These are phyloP conservation scores for Drosophila ezoana DNA, from an alignment of 2,888 invertebrate species.

Conservation along the genomic window DNA sequence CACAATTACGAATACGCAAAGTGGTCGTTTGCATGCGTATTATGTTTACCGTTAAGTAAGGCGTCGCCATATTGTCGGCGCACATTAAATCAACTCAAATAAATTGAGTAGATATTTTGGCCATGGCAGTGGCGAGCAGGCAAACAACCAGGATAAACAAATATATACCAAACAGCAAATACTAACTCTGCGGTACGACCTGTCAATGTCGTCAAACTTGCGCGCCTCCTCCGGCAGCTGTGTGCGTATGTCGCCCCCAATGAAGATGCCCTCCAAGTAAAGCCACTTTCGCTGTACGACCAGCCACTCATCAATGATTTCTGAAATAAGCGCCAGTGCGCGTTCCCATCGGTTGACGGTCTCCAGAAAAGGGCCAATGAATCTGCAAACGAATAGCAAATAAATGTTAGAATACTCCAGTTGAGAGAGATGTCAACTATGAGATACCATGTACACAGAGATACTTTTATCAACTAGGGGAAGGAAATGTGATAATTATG, in stretches of 20 bases:
- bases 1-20: slow-evolving; percentile 74
- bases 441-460: too few relatives aligned
- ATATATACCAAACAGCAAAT: slow-evolving; percentile 21
- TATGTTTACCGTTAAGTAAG: slow-evolving; percentile 81
- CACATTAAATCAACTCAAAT: slow-evolving; percentile 77
- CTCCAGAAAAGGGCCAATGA: slow-evolving; percentile 94
- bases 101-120: slow-evolving; percentile 68
- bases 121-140: slow-evolving; percentile 34
- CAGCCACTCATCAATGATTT: slow-evolving; percentile 95
- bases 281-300: slow-evolving; percentile 95
- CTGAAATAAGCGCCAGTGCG: slow-evolving; percentile 91
- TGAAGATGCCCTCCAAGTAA: slow-evolving; percentile 96
- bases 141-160: slow-evolving; percentile 50
- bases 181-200: slow-evolving; percentile 89
- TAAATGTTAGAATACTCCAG: neutral
- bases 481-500: too few relatives aligned
- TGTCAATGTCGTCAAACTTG: slow-evolving; percentile 96
- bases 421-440: neutral
- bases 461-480: too few relatives aligned
- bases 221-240: slow-evolving; percentile 95
- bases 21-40: slow-evolving; percentile 81
- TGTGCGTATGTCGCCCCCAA: slow-evolving; percentile 93
- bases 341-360: slow-evolving; percentile 95
- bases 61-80: slow-evolving; percentile 80
- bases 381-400: slow-evolving; percentile 85